Base-by-base conservation (phyloP, 1,140 invertebrate genomes). In the Yoshiicerus persimilis region DNA sequence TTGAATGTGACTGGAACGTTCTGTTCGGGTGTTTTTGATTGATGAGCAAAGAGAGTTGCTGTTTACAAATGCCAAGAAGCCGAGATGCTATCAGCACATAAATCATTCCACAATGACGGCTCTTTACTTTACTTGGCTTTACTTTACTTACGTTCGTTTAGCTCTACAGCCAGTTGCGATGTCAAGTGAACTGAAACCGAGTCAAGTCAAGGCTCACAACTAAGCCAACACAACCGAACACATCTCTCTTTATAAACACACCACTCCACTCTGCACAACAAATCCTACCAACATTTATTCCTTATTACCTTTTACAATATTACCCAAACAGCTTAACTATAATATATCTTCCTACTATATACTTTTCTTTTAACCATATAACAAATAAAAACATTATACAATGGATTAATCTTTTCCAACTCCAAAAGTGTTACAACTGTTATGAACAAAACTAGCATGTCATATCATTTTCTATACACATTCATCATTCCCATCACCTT, bases 21-120 rank as follows among this genome's bases (percentile, higher is more conserved):
- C 34, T 80, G 75, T 80, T 80, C 66, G 30, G 83, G 39, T 16
- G 10, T 84, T 47, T 88, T 88, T 88, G 87, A 88, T 86, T 88
- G 87, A 88, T 88, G 87, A 88, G 38, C 64, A 25, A 47, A 38
- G 39, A 64, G 84, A 88, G 83, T 84, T 86, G 87, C 32, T 88
- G 87, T 88, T 88, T 88, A 88, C 87, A 88, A 86, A 88, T 88
- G 87, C 84, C 87, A 80, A 86, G 80, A 41, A 87, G 87, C 84
- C 56, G 62, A 77, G 87, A 88, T 86, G 84, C 66, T 88, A 88
- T 88, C 87, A 80, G 84, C 39, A 86, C 80, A 88, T 88, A 86
- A 86, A 88, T 88, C 87, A 88, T 88, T 86, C 83, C 62, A 25
- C 47, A 77, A 66, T 75, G 87, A 86, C 84, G 84, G 83, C 62